Base-by-base conservation (phyloP, 1,140 invertebrate genomes). In the Calephelis virginiensis region DNA sequence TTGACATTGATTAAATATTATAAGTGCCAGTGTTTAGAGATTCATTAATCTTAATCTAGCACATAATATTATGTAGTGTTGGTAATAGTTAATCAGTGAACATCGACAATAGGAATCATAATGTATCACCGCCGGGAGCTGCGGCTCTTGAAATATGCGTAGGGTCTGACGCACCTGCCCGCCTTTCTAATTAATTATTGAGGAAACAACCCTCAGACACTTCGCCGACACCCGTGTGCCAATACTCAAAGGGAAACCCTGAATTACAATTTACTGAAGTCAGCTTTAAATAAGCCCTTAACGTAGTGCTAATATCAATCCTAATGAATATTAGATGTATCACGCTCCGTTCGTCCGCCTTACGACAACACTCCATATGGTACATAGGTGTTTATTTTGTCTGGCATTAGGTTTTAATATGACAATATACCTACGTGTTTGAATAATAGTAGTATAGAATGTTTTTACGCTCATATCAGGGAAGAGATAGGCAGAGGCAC, bases 141-240 rank as follows among this genome's bases (percentile, higher is more conserved):
- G 40, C 13, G 43, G 13, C 63, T 62, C 67, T 64, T 74, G 64
- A 69, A 71, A 77, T 77, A 75, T 75, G 67, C 75, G 72, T 72
- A 75, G 68, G 71, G 63, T 48, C 49, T 46, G 63, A 71, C 72
- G 64, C 75, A 75, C 73, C 73, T 72, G 75, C 60, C 66, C 70
- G 9, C 53, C 12, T 62, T 47, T 63, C 68, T 72, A 61, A 75
- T 77, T 77, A 73, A 77, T 77, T 77, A 77, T 77, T 75, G 69
- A 77, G 64, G 69, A 66, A 69, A 72, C 74, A 71, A 63, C 61
- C 67, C 53, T 61, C 61, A 49, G 46, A 47, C 61, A 53, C 61
- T 40, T 48, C 37, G 56, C 46, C 61, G 64, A 17, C 53, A 56
- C 53, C 53, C 53, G 17, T 28, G n/a, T 9, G 61, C 43, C 38